Conservation (phyloP, 2,113 vertebrate genomes). For the Equus quagga region DNA sequence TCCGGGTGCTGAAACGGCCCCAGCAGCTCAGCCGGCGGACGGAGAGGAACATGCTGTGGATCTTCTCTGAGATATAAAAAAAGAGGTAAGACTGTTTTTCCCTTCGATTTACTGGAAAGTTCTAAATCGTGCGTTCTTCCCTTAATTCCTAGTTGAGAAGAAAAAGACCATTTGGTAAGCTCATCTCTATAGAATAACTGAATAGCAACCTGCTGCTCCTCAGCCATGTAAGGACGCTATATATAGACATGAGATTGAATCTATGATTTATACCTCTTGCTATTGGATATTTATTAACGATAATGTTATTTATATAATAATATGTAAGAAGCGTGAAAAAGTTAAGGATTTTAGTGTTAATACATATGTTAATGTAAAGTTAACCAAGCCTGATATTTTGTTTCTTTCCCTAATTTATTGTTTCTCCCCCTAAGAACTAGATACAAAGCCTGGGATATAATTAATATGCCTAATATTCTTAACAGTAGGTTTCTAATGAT, state of each 20-base stretch:
- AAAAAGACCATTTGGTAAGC: neutral
- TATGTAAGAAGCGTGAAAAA: neutral
- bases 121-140: neutral
- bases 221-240: neutral
- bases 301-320: neutral
- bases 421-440: neutral
- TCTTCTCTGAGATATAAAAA: constrained; percentile 64
- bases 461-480: neutral
- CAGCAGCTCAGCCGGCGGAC: constrained; percentile 82
- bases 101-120: constrained; percentile 60
- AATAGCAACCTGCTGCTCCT: constrained; percentile 88
- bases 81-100: constrained; percentile 86
- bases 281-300: neutral
- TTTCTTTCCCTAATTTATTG: constrained; percentile 46
- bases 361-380: constrained; percentile 54
- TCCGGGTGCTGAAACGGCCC: constrained; percentile 88
- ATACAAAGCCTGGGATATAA: neutral
- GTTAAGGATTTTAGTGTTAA: constrained; percentile 47
- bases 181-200: neutral
- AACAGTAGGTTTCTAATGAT: neutral
- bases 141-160: constrained; percentile 21
- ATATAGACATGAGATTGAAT: neutral
- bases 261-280: neutral
- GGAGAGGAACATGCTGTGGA: constrained; percentile 84
- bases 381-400: constrained; percentile 50